Evolutionary conservation across 2,113 vertebrate genomes (phyloP).

Genomic region (Rhodinocichla rosea): DNA sequence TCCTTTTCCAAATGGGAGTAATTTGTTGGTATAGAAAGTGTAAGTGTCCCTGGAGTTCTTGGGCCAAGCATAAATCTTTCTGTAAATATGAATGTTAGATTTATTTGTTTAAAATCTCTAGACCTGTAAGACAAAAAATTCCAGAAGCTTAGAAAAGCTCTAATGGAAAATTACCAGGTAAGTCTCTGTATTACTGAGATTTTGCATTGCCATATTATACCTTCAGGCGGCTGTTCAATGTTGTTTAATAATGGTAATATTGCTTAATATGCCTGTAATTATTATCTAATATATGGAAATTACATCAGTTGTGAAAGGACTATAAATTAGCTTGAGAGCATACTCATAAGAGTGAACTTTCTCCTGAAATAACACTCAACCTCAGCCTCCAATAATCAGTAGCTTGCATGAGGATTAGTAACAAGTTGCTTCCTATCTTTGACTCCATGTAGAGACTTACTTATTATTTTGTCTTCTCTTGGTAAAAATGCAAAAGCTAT

Average conservation of each 20-base stretch:
- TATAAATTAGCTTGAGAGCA: constrained; percentile 16
- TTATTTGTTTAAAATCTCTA: background rate
- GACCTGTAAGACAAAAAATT: background rate
- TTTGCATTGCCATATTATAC: background rate
- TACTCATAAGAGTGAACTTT: background rate
- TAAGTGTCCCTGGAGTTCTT: background rate
- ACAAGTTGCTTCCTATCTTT: background rate
- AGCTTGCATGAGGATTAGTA: constrained; percentile 43
- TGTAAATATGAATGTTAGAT: background rate
- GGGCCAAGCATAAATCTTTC: background rate
- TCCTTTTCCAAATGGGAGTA: constrained; percentile 23
- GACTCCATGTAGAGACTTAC: background rate
- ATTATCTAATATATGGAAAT: constrained; percentile 33
- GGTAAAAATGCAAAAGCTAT: background rate
- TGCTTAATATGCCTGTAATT: constrained; percentile 38
- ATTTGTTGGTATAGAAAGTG: background rate
- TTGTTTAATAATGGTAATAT: constrained; percentile 42
- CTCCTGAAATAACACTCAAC: background rate
- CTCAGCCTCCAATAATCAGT: background rate
- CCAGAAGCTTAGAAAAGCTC: background rate
- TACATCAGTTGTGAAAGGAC: background rate
- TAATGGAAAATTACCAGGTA: background rate
- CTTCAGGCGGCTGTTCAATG: background rate
- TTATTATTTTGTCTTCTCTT: background rate
- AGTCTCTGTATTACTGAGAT: background rate